Percentiles rank a stretch among this genome's conserved stretches.
These are phyloP conservation scores for Cyprinella venusta DNA, from an alignment of 2,797 vertebrate genomes.

Conservation along the genomic window DNA sequence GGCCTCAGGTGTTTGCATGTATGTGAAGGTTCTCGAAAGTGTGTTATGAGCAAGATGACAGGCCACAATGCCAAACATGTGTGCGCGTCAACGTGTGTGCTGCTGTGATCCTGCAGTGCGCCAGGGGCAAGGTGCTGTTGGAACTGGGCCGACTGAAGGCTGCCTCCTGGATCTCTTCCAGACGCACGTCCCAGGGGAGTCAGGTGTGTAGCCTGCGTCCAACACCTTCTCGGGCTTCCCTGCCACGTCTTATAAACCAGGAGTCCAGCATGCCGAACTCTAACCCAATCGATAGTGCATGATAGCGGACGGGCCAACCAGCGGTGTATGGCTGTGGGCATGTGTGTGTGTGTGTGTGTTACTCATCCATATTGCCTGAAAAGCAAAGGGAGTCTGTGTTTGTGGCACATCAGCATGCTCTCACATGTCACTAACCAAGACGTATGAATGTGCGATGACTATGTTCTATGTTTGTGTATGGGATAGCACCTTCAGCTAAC, in stretches of 20 bases:
- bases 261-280: constrained; percentile 42
- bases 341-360: constrained; percentile 8
- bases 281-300: constrained; percentile 41
- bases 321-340: constrained; percentile 6
- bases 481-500: neutral
- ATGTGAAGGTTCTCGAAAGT: neutral
- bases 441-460: neutral
- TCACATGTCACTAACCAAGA: constrained; percentile 16
- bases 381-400: neutral
- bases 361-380: constrained; percentile 21
- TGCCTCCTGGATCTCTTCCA: constrained; percentile 87
- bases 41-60: constrained; percentile 1
- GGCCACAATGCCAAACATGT: constrained; percentile 10
- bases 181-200: constrained; percentile 82
- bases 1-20: neutral
- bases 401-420: constrained; percentile 14
- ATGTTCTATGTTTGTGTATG: constrained; percentile 12
- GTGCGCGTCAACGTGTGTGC: constrained; percentile 11
- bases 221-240: neutral
- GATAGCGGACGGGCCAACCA: neutral
- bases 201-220: constrained; percentile 79
- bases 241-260: neutral
- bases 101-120: constrained; percentile 79
- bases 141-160: constrained; percentile 91
- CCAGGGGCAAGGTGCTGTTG: constrained; percentile 87